A percentile compares a stretch with the other conserved stretches of the same genome.
Evolutionary conservation across 2,888 invertebrate genomes (phyloP).

Genomic region (Drosophila atripex): DNA sequence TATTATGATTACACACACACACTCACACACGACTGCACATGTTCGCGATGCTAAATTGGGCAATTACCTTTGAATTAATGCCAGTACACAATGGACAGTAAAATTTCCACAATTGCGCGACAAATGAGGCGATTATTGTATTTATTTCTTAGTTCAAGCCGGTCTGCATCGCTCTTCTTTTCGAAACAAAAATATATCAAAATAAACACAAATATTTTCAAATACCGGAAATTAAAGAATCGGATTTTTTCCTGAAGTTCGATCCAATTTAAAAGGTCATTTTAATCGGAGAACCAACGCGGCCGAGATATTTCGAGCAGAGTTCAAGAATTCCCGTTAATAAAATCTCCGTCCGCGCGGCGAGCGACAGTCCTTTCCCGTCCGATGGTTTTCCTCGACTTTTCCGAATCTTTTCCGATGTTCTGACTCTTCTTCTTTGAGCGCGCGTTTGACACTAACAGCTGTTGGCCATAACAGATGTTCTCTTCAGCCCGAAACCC

Average conservation of each 20-base stretch:
- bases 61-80: conserved; percentile 14
- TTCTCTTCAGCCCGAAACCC: no score
- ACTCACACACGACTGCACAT: conserved; percentile 26
- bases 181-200: background rate
- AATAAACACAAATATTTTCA: background rate
- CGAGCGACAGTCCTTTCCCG: conserved; percentile 1
- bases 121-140: background rate
- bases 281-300: background rate
- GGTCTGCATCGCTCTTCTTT: background rate
- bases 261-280: background rate
- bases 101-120: conserved; percentile 19
- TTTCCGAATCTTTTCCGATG: background rate
- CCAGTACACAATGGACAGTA: conserved; percentile 10
- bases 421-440: no score
- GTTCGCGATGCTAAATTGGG: conserved; percentile 16
- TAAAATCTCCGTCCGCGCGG: conserved; percentile 1
- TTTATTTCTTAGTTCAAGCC: conserved; percentile 17
- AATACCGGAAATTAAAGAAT: background rate
- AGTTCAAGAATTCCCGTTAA: background rate
- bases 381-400: conserved; percentile 2
- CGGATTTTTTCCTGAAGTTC: background rate
- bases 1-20: conserved; percentile 26
- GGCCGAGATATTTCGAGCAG: conserved; percentile 1
- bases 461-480: no score
- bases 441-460: no score